phyloP scores from a whole-genome alignment of 2,888 invertebrate genomes.

The Himalopsyche anomala region DNA sequence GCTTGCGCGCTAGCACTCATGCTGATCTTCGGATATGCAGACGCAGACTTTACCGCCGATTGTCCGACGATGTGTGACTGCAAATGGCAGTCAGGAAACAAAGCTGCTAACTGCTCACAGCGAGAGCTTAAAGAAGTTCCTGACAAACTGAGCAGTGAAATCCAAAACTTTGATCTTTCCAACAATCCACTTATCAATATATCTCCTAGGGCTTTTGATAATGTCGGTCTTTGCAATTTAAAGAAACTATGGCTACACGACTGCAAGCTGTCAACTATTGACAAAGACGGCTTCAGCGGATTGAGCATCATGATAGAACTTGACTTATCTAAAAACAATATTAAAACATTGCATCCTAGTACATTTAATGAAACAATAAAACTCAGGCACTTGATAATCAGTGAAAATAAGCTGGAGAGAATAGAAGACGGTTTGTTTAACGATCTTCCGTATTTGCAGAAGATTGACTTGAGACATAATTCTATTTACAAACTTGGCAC shows the following conservation, averaged over 20 bases:
- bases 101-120: constrained; percentile 87
- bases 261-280: constrained; percentile 84
- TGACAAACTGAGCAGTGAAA: constrained; percentile 82
- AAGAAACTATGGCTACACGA: constrained; percentile 87
- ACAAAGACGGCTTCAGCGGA: constrained; percentile 85
- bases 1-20: constrained; percentile 43
- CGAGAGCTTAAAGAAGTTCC: constrained; percentile 84
- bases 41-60: constrained; percentile 73
- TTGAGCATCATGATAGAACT: constrained; percentile 88
- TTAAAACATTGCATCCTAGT: constrained; percentile 80
- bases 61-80: constrained; percentile 86
- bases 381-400: constrained; percentile 84
- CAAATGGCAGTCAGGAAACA: constrained; percentile 90
- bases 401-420: constrained; percentile 84
- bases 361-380: constrained; percentile 84
- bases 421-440: constrained; percentile 87
- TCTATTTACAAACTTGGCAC: constrained; percentile 82
- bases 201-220: constrained; percentile 81
- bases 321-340: constrained; percentile 86
- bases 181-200: constrained; percentile 83
- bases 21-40: neutral
- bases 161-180: constrained; percentile 84
- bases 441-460: constrained; percentile 84
- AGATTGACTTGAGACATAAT: constrained; percentile 87
- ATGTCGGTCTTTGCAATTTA: constrained; percentile 84